Evolutionary conservation across 2,888 invertebrate genomes (phyloP), one percentile per base, ranked within the genome.

Genomic region (Acholoe squamosa): DNA sequence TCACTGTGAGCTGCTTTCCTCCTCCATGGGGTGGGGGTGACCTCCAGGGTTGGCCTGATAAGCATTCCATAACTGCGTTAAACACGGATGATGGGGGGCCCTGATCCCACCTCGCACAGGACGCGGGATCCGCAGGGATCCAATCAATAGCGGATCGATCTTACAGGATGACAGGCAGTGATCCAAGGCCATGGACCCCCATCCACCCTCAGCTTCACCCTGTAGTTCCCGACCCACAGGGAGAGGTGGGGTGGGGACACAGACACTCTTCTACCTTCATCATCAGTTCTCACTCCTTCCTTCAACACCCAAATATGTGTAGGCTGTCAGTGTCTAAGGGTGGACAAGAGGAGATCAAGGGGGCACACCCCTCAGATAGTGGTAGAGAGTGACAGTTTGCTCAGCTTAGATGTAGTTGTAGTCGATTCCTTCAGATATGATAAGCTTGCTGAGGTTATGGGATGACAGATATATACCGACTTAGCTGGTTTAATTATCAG

Each of bases 51-150:
- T 7, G 61, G 19, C 22, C 61, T 61, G n/a, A 61, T 61, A 19
- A 61, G 61, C 61, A 61, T 61, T 61, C n/a, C 61, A 61, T 61
- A 61, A 61, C 61, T 61, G 61, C n/a, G n/a, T 61, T 61, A 61
- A 61, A 61, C 61, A n/a, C 43, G 61, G 61, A 61, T 61, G 43
- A 43, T 61, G n/a, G 61, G 22, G 19, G 12, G 61, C 12, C 19
- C 12, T 12, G 5, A 7, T 19, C 3, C n/a, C 12, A 7, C 19
- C n/a, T 0, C 1, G 61, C 19, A 19, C 61, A n/a, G 61, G 61
- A 61, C n/a, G 19, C 61, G 61, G 61, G 61, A 61, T 61, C n/a
- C 22, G 19, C 61, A n/a, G 61, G 19, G 61, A 61, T 61, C 61
- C 61, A 61, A n/a, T 61, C 61, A n/a, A 61, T 61, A 61, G n/a